Evolutionary conservation across 2,797 vertebrate genomes (phyloP).

Genomic region (Lepidocolaptes lacrymiger): DNA sequence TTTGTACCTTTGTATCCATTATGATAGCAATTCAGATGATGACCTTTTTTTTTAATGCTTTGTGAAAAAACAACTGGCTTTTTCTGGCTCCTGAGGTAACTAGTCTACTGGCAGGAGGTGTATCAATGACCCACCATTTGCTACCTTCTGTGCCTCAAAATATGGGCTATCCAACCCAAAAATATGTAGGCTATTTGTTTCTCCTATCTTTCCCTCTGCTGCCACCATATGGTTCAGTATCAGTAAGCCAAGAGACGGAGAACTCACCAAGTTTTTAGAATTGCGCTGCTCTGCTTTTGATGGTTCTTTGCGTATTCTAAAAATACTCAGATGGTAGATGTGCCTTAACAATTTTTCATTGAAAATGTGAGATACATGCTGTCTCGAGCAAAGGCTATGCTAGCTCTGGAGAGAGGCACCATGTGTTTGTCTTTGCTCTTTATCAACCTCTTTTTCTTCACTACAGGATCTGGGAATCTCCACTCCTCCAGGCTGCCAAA

Average conservation of each 20-base stretch:
- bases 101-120: background rate
- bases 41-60: background rate
- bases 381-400: background rate
- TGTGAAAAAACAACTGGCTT: background rate
- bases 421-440: background rate
- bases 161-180: background rate
- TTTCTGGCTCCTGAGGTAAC: background rate
- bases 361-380: background rate
- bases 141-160: background rate
- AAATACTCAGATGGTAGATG: background rate
- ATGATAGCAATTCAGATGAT: background rate
- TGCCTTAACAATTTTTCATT: background rate
- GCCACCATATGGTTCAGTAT: background rate
- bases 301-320: rapidly evolving
- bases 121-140: background rate
- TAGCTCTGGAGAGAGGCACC: background rate
- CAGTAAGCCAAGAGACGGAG: background rate
- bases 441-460: background rate
- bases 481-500: conserved; percentile 90
- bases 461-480: conserved; percentile 87
- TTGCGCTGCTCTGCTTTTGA: background rate
- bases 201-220: background rate
- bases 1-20: background rate
- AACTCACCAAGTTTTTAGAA: background rate
- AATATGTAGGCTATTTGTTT: rapidly evolving